Evolutionary conservation across 2,113 vertebrate genomes (phyloP).

Genomic region (Antechinus flavipes): DNA sequence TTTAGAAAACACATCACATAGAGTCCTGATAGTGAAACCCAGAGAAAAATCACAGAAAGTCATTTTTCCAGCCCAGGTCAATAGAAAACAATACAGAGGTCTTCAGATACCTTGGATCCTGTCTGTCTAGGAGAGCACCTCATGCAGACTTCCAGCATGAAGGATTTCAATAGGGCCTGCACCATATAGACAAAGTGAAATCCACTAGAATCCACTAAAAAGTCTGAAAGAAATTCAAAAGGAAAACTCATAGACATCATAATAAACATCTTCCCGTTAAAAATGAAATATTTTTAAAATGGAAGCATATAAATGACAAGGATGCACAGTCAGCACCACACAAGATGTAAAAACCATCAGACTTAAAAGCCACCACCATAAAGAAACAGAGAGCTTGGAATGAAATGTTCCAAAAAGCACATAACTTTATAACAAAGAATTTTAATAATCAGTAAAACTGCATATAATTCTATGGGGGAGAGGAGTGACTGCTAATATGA

Average conservation of each 20-base stretch:
- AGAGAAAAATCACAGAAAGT: neutral
- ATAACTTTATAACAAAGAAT: neutral
- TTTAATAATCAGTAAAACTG: neutral
- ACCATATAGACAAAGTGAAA: neutral
- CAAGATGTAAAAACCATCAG: neutral
- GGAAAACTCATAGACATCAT: neutral
- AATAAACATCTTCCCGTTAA: neutral
- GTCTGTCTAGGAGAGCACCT: neutral
- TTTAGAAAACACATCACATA: neutral
- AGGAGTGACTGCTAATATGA: neutral
- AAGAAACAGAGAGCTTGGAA: neutral
- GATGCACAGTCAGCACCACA: neutral
- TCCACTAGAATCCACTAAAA: neutral
- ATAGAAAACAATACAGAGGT: neutral
- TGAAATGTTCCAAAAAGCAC: neutral
- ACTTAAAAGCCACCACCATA: neutral
- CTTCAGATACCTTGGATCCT: neutral
- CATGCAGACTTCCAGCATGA: neutral
- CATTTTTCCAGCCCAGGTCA: neutral
- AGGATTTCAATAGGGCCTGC: neutral
- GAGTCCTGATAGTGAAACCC: neutral
- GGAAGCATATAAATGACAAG: neutral
- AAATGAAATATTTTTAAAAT: neutral
- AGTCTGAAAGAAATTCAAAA: neutral
- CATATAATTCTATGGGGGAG: neutral